Percentiles rank a stretch among this genome's conserved stretches.
Evolutionary conservation across 1,140 invertebrate genomes (phyloP).

Genomic region (Hycleus cichorii): DNA sequence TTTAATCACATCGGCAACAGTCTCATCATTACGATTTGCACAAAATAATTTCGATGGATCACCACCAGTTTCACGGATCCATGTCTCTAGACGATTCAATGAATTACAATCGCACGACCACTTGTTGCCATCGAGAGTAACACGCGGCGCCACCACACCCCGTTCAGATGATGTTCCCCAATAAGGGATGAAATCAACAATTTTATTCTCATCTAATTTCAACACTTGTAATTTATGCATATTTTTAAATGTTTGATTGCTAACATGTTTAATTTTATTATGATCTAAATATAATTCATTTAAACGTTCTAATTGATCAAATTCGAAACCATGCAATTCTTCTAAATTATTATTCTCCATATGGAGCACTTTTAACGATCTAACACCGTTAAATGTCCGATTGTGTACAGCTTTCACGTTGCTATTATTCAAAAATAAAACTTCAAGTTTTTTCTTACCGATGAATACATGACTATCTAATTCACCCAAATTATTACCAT

Average conservation of each 20-base stretch:
- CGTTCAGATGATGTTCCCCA: slow-evolving; percentile 24
- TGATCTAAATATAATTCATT: slow-evolving; percentile 77
- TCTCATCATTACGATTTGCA: slow-evolving; percentile 44
- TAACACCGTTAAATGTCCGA: slow-evolving; percentile 75
- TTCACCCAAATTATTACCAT: slow-evolving; percentile 74
- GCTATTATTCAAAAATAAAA: slow-evolving; percentile 76
- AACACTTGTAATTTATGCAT: slow-evolving; percentile 69
- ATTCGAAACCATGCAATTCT: slow-evolving; percentile 66
- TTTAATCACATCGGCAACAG: slow-evolving; percentile 53
- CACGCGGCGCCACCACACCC: slow-evolving; percentile 46
- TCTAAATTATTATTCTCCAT: slow-evolving; percentile 73
- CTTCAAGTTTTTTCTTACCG: slow-evolving; percentile 75
- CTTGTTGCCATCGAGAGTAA: slow-evolving; percentile 60
- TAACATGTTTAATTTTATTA: slow-evolving; percentile 64
- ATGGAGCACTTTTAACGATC: slow-evolving; percentile 67
- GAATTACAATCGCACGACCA: slow-evolving; percentile 68
- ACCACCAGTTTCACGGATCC: slow-evolving; percentile 54
- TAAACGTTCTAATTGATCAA: slow-evolving; percentile 63
- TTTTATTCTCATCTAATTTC: slow-evolving; percentile 70
- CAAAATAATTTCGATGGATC: slow-evolving; percentile 56
- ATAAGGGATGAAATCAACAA: slow-evolving; percentile 66
- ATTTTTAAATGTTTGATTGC: slow-evolving; percentile 66
- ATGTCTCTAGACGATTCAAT: slow-evolving; percentile 55
- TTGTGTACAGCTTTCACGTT: slow-evolving; percentile 72
- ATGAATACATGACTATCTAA: slow-evolving; percentile 79